Conservation (phyloP, 1,140 invertebrate species). For the Halotydeus destructor region DNA sequence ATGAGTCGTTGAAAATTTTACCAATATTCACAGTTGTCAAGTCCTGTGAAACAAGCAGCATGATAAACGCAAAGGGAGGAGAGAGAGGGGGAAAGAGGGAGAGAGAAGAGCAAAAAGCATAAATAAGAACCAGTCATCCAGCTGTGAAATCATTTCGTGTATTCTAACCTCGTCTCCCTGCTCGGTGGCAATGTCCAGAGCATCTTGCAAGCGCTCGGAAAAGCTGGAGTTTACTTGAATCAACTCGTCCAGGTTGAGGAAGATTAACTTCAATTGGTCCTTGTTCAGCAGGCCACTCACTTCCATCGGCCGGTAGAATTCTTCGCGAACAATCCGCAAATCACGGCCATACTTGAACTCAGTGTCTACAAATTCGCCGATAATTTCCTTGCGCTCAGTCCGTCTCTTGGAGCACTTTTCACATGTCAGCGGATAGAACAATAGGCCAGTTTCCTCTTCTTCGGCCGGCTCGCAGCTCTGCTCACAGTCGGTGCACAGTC, state of each 20-base stretch:
- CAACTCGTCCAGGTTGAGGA: constrained; percentile 79
- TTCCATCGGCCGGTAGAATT: constrained; percentile 81
- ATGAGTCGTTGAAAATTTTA: constrained; percentile 66
- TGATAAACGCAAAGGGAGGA: background rate
- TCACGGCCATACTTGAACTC: constrained; percentile 41
- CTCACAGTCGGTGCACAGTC: constrained; percentile 51
- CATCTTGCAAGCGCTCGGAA: constrained; percentile 59
- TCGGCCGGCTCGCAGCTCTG: constrained; percentile 33
- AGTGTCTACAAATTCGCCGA: constrained; percentile 85
- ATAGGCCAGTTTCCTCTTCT: constrained; percentile 10
- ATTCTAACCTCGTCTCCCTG: constrained; percentile 38
- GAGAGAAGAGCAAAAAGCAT: constrained; percentile 2
- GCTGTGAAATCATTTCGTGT: background rate
- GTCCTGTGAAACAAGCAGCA: constrained; percentile 30
- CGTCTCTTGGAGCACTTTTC: constrained; percentile 65
- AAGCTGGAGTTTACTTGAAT: constrained; percentile 58
- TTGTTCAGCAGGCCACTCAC: constrained; percentile 44
- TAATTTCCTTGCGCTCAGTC: constrained; percentile 74
- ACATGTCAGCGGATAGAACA: constrained; percentile 35
- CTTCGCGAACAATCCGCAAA: constrained; percentile 32
- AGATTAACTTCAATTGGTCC: constrained; percentile 55
- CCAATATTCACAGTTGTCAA: constrained; percentile 71
- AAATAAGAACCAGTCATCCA: background rate
- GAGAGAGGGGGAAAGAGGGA: background rate
- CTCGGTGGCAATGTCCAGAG: constrained; percentile 59